Evolutionary conservation across 2,888 invertebrate species (phyloP).

Genomic region (Acanthococcus lagerstroemiae): DNA sequence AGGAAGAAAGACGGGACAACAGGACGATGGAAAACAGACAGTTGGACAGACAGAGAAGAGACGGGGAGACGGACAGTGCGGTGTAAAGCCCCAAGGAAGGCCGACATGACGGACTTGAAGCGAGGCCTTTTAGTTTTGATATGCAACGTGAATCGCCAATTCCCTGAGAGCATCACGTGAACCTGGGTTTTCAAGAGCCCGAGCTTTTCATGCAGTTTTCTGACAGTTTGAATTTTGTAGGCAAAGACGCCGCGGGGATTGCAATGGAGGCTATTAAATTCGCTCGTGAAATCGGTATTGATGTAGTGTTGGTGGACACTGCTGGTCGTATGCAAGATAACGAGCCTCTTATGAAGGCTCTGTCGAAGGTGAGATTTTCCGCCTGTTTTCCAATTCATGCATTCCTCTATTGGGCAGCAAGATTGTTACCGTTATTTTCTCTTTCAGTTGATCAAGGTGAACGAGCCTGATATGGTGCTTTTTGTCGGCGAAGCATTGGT

Average conservation of each 20-base stretch:
- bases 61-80: too few species aligned
- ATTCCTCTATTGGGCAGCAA: too few species aligned
- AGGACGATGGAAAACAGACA: too few species aligned
- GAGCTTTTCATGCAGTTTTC: background rate
- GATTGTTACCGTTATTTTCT: constrained; percentile 25
- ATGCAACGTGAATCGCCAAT: too few species aligned
- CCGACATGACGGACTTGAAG: too few species aligned
- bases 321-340: constrained; percentile 99
- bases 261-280: constrained; percentile 92
- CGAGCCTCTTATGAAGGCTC: constrained; percentile 94
- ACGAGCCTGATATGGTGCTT: constrained; percentile 94
- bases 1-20: too few species aligned
- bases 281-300: constrained; percentile 69
- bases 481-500: constrained; percentile 99
- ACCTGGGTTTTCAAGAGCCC: too few species aligned
- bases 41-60: too few species aligned
- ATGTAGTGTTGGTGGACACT: constrained; percentile 95
- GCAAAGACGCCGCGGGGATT: constrained; percentile 97
- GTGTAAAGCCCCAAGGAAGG: too few species aligned
- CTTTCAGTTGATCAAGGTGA: constrained; percentile 79
- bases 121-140: too few species aligned
- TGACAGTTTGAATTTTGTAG: constrained; percentile 41
- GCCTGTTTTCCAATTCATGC: background rate
- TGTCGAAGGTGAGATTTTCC: constrained; percentile 61
- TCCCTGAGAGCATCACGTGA: too few species aligned